Conservation (phyloP, 2,888 invertebrate genomes). For the Leptinotarsa haldemani region DNA sequence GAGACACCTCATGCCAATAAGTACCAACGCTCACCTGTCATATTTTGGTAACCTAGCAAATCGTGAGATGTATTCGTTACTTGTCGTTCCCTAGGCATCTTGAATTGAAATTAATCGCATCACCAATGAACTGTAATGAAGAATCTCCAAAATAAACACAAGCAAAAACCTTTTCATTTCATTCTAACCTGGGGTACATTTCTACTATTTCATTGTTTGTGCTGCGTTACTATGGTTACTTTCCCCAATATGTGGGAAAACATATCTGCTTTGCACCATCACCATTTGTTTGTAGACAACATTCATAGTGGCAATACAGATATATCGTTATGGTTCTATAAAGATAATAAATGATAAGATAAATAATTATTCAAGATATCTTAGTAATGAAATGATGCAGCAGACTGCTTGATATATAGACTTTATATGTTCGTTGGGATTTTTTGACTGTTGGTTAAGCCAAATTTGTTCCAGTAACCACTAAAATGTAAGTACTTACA, state of each 20-base stretch:
- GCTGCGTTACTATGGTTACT: slow-evolving; percentile 13
- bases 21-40: background rate
- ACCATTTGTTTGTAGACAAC: background rate
- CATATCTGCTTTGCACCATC: background rate
- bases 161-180: background rate
- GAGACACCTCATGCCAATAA: too few species aligned
- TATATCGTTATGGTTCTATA: background rate
- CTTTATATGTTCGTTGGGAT: too few species aligned
- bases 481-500: too few species aligned
- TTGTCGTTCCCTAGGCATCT: background rate
- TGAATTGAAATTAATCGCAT: background rate
- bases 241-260: background rate
- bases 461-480: too few species aligned
- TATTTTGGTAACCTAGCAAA: background rate
- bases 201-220: slow-evolving; percentile 1
- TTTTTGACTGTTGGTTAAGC: too few species aligned
- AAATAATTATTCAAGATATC: background rate
- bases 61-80: background rate
- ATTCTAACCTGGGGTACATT: background rate
- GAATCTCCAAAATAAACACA: background rate
- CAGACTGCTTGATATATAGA: background rate
- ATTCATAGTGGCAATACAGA: background rate
- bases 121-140: background rate
- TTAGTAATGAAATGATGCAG: background rate
- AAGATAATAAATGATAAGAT: slow-evolving; percentile 7